phyloP scores from a whole-genome alignment of 2,797 vertebrate species.

The Parotocinclus haroldoi region DNA sequence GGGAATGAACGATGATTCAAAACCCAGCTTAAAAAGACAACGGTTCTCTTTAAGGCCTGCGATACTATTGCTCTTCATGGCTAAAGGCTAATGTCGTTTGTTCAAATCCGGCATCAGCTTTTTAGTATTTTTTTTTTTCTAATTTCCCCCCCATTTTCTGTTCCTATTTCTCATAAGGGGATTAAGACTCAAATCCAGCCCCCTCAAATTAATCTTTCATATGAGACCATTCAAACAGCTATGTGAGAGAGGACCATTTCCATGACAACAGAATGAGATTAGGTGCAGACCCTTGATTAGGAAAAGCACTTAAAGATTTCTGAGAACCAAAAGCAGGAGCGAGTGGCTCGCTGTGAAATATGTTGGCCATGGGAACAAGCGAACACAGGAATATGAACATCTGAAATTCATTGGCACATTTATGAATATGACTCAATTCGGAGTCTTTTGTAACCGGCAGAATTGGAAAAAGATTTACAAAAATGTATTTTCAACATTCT shows the following conservation, averaged over 20 bases:
- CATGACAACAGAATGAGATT: conserved; percentile 76
- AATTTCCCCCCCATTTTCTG: conserved; percentile 16
- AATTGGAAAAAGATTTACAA: conserved; percentile 5
- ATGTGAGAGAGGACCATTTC: conserved; percentile 66
- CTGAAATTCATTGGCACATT: conserved; percentile 47
- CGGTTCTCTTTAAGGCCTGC: conserved; percentile 10
- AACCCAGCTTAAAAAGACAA: conserved; percentile 30
- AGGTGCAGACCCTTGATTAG: conserved; percentile 68
- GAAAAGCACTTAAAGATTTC: conserved; percentile 58
- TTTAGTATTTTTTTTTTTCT: conserved; percentile 16
- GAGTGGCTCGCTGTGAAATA: conserved; percentile 40
- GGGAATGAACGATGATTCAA: background rate
- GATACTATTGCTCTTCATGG: conserved; percentile 19
- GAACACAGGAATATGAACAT: conserved; percentile 29
- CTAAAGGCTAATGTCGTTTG: conserved; percentile 42
- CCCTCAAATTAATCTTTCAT: conserved; percentile 62
- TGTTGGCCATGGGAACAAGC: conserved; percentile 33
- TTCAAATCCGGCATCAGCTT: conserved; percentile 40
- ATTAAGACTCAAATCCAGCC: conserved; percentile 52
- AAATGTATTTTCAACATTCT: background rate
- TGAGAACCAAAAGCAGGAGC: conserved; percentile 32
- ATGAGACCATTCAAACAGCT: conserved; percentile 53
- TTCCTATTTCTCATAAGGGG: conserved; percentile 37
- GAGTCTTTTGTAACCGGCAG: conserved; percentile 8
- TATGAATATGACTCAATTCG: conserved; percentile 22